These are phyloP conservation scores for Harpalus rubripes DNA, from an alignment of 2,888 invertebrate species.

Conservation along the genomic window DNA sequence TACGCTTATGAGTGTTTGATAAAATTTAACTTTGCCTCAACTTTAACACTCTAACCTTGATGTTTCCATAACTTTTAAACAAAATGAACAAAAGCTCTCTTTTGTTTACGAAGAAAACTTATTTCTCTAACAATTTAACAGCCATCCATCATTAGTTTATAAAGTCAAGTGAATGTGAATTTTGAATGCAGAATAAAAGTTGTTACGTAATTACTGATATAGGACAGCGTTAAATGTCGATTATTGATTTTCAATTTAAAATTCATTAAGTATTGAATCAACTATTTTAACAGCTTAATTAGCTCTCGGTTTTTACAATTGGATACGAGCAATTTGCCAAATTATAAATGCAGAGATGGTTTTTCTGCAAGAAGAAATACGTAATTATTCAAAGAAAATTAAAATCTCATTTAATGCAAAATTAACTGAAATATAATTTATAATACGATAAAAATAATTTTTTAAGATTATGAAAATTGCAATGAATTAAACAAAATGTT, in stretches of 20 bases:
- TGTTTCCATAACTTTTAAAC: not conserved
- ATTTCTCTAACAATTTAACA: not conserved
- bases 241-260: conserved; percentile 55
- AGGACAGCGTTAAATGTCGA: conserved; percentile 32
- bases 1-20: not conserved
- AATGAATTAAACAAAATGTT: not conserved
- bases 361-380: conserved; percentile 7
- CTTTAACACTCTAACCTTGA: not conserved
- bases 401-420: conserved; percentile 4
- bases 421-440: not conserved
- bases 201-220: conserved; percentile 28
- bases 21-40: not conserved
- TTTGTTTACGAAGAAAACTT: not conserved
- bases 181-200: conserved; percentile 10
- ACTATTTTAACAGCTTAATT: conserved; percentile 35
- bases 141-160: conserved; percentile 24
- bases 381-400: not conserved
- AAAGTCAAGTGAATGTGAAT: conserved; percentile 16
- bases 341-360: conserved; percentile 16
- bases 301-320: not conserved
- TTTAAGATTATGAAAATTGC: not conserved
- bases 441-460: not conserved
- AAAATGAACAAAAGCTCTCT: not conserved
- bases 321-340: conserved; percentile 7
- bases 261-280: conserved; percentile 46